These are phyloP conservation scores for Didymodactylos carnosus DNA, from an alignment of 2,888 invertebrate species.

Conservation along the genomic window DNA sequence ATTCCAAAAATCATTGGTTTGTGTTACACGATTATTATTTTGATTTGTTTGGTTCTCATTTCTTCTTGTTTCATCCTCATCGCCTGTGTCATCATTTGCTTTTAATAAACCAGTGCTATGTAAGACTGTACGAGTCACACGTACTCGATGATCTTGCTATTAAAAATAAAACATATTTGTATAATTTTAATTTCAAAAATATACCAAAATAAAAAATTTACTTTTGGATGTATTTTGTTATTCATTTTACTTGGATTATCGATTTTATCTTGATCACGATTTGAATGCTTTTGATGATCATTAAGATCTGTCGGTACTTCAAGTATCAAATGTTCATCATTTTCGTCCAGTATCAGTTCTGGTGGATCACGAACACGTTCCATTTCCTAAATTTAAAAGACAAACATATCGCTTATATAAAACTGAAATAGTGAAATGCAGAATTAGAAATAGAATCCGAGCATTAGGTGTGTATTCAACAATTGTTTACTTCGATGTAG, in stretches of 20 bases:
- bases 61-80: no score
- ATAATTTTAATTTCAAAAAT: neutral
- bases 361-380: conserved; percentile 68
- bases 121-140: neutral
- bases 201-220: no score
- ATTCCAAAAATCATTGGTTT: conserved; percentile 75
- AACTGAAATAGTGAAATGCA: no score
- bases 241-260: no score
- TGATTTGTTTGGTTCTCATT: no score
- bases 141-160: neutral
- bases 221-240: no score
- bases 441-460: no score
- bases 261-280: neutral
- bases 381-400: conserved; percentile 42
- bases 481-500: no score
- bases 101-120: neutral
- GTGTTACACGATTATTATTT: conserved; percentile 37
- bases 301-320: conserved; percentile 35
- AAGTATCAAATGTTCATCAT: conserved; percentile 85
- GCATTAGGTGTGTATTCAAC: no score
- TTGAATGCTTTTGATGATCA: neutral
- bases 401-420: neutral
- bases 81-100: conserved; percentile 35
- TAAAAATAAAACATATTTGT: neutral
- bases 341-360: conserved; percentile 79